phyloP scores from a whole-genome alignment of 2,113 vertebrate genomes.

The Urocitellus parryii region DNA sequence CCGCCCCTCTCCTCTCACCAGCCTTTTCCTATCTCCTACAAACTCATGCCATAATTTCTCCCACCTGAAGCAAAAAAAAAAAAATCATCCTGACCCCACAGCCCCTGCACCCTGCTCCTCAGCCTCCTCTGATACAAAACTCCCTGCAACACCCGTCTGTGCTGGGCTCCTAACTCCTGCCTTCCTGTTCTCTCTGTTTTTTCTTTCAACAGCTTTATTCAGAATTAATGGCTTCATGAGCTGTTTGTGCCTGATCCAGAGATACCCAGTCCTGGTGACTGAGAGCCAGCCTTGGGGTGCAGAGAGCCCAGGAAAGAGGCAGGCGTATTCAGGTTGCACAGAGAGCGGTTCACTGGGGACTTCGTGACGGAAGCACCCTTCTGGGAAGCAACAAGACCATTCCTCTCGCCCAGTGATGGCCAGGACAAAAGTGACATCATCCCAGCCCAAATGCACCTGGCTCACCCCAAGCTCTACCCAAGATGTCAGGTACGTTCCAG shows the following conservation, averaged over 20 bases:
- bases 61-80: not conserved
- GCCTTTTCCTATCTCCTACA: no score
- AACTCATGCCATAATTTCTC: not conserved
- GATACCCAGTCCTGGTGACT: not conserved
- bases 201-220: not conserved
- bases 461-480: no score
- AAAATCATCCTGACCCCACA: not conserved
- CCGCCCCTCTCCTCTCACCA: not conserved
- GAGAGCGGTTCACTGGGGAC: no score
- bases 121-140: not conserved
- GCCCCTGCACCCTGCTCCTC: not conserved
- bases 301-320: no score
- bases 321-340: no score
- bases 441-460: no score
- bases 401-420: no score
- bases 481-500: no score
- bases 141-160: rapidly evolving
- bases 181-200: not conserved
- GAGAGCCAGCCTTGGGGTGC: no score
- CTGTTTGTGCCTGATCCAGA: not conserved
- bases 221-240: not conserved
- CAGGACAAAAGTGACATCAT: no score
- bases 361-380: no score
- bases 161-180: not conserved
- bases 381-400: no score